Conservation (phyloP, 2,888 invertebrate genomes). For the Eudasyphora cyanicolor region DNA sequence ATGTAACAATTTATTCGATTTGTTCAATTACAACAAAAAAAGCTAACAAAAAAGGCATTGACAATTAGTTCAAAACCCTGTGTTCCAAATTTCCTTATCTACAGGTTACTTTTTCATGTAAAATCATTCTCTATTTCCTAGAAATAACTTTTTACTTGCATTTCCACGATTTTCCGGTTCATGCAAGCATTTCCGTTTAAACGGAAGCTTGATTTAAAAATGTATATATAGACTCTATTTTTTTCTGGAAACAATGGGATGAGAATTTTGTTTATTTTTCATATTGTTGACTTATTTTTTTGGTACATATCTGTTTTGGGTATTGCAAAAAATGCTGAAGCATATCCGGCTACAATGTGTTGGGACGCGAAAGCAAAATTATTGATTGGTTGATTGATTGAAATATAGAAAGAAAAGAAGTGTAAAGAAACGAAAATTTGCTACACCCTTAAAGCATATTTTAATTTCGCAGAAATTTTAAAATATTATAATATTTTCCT, state of each 20-base stretch:
- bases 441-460: not conserved
- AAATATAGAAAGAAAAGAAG: not conserved
- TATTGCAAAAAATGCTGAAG: constrained; percentile 44
- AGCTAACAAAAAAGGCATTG: no score
- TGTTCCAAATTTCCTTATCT: no score
- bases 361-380: no score
- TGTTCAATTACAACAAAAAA: no score
- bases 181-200: constrained; percentile 55
- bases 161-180: constrained; percentile 35
- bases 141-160: no score
- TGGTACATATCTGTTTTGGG: not conserved
- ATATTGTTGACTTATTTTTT: not conserved
- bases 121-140: no score
- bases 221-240: not conserved
- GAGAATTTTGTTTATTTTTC: not conserved
- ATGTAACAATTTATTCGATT: no score
- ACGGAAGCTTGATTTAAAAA: constrained; percentile 6
- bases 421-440: not conserved
- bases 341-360: constrained; percentile 45
- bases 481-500: not conserved
- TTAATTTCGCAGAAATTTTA: not conserved
- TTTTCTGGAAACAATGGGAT: not conserved
- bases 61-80: no score
- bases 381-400: constrained; percentile 4
- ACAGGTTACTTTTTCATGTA: no score